phyloP scores from a whole-genome alignment of 2,797 vertebrate genomes.

The Ataeniobius toweri region DNA sequence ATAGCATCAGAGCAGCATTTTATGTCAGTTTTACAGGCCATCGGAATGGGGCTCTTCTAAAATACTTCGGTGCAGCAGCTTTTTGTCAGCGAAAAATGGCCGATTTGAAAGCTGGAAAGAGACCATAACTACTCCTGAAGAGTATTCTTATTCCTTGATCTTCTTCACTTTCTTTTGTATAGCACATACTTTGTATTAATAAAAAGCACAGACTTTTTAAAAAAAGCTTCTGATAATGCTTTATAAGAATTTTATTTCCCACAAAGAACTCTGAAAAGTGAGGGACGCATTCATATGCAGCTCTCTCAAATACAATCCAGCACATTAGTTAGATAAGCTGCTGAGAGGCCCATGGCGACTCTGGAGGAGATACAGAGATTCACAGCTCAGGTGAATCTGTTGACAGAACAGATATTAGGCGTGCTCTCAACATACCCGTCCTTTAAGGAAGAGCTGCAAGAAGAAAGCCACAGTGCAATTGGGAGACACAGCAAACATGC shows the following conservation, averaged over 20 bases:
- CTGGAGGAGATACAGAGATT: background rate
- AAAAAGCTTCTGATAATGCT: too few relatives aligned
- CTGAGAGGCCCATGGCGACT: background rate
- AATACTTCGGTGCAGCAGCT: constrained; percentile 32
- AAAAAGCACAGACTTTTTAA: too few relatives aligned
- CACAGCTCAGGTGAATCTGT: background rate
- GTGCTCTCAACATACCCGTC: too few relatives aligned
- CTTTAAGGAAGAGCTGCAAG: too few relatives aligned
- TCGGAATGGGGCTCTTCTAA: background rate
- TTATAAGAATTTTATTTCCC: background rate
- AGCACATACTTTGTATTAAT: too few relatives aligned
- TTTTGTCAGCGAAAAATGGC: constrained; percentile 3
- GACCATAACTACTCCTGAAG: background rate
- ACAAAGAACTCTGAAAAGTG: too few relatives aligned
- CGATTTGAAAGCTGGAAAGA: background rate
- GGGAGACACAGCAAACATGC: too few relatives aligned
- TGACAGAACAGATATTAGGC: background rate
- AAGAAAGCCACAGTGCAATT: too few relatives aligned
- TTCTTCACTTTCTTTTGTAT: background rate
- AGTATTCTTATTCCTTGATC: background rate
- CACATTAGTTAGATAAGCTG: background rate
- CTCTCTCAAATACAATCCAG: too few relatives aligned
- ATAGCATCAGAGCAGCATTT: constrained; percentile 11
- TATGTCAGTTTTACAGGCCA: constrained; percentile 30
- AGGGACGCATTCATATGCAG: too few relatives aligned